Evolutionary conservation across 2,888 invertebrate genomes (phyloP).

Genomic region (Sarcophaga subvicina): DNA sequence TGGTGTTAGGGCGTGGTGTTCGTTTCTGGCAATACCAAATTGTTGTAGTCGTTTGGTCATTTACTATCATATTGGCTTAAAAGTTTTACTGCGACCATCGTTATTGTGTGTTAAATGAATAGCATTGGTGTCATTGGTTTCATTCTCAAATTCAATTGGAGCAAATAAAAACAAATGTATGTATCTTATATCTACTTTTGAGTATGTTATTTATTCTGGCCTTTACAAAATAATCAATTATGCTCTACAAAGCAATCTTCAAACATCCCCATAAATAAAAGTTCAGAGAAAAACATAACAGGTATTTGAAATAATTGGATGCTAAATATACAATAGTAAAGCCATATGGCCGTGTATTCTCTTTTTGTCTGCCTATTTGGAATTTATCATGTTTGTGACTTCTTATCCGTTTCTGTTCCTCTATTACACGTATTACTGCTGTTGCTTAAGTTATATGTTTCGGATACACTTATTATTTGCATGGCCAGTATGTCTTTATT

Average conservation of each 20-base stretch:
- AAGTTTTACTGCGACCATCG: constrained; percentile 15
- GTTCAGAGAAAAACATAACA: not conserved
- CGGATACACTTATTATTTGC: not conserved
- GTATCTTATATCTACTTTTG: constrained; percentile 11
- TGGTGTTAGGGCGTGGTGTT: constrained; percentile 57
- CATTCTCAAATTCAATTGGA: constrained; percentile 35
- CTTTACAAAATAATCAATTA: constrained; percentile 1
- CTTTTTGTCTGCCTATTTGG: not conserved
- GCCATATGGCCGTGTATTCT: not conserved
- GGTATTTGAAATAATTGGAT: not conserved
- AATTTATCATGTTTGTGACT: too few relatives aligned
- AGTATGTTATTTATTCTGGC: constrained; percentile 12
- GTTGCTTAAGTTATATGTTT: not conserved
- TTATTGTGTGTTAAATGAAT: constrained; percentile 4
- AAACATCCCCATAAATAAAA: too few relatives aligned
- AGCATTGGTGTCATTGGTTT: constrained; percentile 18
- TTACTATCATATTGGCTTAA: constrained; percentile 51
- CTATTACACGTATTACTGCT: not conserved
- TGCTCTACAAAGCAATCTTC: too few relatives aligned
- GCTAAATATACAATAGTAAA: not conserved
- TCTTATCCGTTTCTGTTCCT: not conserved
- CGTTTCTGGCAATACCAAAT: not conserved
- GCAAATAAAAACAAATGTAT: constrained; percentile 39
- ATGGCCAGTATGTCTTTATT: constrained; percentile 60
- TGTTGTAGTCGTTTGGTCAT: constrained; percentile 50